Conservation (phyloP, 2,888 invertebrate genomes). For the Xestia rhomboidea region DNA sequence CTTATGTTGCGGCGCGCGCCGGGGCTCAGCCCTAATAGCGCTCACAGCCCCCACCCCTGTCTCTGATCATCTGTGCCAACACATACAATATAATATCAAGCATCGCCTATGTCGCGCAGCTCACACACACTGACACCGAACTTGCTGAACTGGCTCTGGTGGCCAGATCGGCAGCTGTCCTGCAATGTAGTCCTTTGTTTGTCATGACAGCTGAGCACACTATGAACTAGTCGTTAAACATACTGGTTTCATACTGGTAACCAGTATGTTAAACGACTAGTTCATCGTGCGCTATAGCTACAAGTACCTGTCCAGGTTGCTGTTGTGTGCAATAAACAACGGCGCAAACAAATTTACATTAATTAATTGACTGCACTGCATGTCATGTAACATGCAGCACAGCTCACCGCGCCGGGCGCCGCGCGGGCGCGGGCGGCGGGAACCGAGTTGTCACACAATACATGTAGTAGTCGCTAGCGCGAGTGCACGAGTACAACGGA, state of each 20-base stretch:
- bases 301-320: background rate
- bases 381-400: constrained; percentile 3
- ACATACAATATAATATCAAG: background rate
- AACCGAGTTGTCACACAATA: background rate
- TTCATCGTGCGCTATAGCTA: background rate
- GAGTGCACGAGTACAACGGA: background rate
- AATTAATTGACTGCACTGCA: background rate
- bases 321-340: background rate
- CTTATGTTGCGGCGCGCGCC: constrained; percentile 1
- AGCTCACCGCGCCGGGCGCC: background rate
- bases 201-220: background rate
- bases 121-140: background rate
- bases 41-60: background rate
- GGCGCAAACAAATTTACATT: background rate
- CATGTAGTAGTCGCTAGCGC: background rate
- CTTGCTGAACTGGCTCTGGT: background rate
- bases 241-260: too few relatives aligned
- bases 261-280: background rate
- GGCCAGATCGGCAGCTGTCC: background rate
- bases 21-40: background rate
- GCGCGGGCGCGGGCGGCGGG: background rate
- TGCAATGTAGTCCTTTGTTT: background rate
- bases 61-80: background rate
- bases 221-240: too few relatives aligned
- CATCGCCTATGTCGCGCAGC: background rate